A percentile compares a stretch with the other conserved stretches of the same genome.
phyloP scores from a whole-genome alignment of 2,888 invertebrate species.

The Hoplodrina ambigua region DNA sequence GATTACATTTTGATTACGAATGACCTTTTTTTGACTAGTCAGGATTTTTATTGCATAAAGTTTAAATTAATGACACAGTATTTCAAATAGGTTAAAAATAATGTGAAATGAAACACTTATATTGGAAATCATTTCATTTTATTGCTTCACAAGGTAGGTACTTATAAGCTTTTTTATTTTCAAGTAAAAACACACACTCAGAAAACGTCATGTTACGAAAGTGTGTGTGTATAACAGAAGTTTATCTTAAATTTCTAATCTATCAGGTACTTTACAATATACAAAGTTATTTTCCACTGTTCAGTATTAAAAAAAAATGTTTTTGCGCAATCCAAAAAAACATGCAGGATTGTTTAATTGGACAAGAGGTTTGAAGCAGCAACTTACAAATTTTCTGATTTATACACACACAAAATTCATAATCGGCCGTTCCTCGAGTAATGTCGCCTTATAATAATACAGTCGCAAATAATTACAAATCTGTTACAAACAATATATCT shows the following conservation, averaged over 20 bases:
- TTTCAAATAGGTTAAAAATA: constrained; percentile 14
- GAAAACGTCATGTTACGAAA: constrained; percentile 76
- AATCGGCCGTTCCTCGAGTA: constrained; percentile 68
- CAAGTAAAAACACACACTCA: constrained; percentile 80
- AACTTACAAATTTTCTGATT: constrained; percentile 73
- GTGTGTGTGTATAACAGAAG: constrained; percentile 84
- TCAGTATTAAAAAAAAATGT: constrained; percentile 51
- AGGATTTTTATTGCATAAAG: too few species aligned
- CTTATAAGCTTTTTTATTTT: constrained; percentile 80
- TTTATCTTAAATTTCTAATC: constrained; percentile 76
- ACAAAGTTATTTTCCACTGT: constrained; percentile 70
- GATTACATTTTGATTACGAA: too few species aligned
- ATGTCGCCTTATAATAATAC: constrained; percentile 58
- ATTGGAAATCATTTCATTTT: constrained; percentile 83
- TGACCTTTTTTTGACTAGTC: too few species aligned
- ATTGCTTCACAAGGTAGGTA: constrained; percentile 85
- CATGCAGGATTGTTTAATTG: constrained; percentile 67
- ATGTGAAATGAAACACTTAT: constrained; percentile 72
- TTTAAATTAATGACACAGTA: not conserved
- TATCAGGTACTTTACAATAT: constrained; percentile 85
- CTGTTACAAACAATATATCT: constrained; percentile 62
- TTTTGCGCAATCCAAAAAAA: constrained; percentile 71
- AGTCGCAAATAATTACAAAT: constrained; percentile 61
- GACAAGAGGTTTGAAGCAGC: constrained; percentile 64
- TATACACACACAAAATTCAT: constrained; percentile 80